Evolutionary conservation across 2,888 invertebrate species (phyloP).

Genomic region (Cordilura impudica): DNA sequence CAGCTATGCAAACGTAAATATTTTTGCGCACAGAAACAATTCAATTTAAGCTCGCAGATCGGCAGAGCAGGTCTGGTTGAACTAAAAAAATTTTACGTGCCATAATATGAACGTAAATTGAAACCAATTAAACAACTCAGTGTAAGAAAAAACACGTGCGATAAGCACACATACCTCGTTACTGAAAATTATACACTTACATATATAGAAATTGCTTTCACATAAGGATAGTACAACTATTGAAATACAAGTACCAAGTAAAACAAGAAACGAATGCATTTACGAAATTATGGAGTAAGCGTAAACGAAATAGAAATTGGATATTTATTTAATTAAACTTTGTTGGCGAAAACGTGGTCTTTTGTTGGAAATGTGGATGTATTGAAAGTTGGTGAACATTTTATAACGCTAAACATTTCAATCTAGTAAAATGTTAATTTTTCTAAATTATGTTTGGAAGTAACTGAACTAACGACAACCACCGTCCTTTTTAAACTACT

Average conservation of each 20-base stretch:
- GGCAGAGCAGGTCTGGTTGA: neutral
- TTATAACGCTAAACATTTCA: too few species aligned
- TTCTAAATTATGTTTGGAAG: too few species aligned
- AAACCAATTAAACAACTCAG: slow-evolving; percentile 63
- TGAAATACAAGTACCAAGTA: neutral
- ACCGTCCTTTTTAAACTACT: neutral
- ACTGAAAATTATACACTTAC: slow-evolving; percentile 4
- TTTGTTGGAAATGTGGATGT: too few species aligned
- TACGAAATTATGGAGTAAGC: too few species aligned
- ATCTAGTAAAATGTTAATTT: too few species aligned
- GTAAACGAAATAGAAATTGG: neutral
- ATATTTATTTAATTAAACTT: neutral
- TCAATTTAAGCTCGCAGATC: neutral
- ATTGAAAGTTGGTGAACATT: too few species aligned
- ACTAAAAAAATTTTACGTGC: slow-evolving; percentile 36
- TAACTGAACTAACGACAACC: too few species aligned
- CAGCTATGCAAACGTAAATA: neutral
- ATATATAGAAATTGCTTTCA: too few species aligned
- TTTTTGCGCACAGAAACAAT: neutral
- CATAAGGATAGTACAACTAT: neutral
- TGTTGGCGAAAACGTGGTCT: too few species aligned
- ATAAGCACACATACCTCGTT: neutral
- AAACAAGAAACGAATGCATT: neutral
- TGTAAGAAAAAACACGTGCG: neutral
- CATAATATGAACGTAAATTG: slow-evolving; percentile 59